phyloP scores from a whole-genome alignment of 2,888 invertebrate species.

The Linnaemya vulpina region DNA sequence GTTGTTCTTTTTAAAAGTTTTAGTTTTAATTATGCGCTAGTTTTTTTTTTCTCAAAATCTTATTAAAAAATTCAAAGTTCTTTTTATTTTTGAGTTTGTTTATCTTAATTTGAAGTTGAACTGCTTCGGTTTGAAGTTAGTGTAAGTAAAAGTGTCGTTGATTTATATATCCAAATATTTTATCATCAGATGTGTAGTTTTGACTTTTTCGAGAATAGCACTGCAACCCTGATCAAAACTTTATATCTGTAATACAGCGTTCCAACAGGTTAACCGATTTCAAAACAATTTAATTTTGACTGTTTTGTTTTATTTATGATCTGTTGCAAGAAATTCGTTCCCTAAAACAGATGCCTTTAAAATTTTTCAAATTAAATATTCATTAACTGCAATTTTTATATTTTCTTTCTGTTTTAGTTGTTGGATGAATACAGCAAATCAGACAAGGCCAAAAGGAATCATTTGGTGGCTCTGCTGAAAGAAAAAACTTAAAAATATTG shows the following conservation, averaged over 20 bases:
- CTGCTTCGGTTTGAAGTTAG: too few species aligned
- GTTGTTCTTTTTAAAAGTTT: too few species aligned
- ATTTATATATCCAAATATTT: not conserved
- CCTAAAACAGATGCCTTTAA: not conserved
- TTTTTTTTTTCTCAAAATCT: too few species aligned
- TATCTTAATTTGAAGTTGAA: too few species aligned
- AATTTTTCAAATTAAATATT: not conserved
- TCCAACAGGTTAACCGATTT: too few species aligned
- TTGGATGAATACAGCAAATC: conserved; percentile 82
- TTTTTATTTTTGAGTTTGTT: too few species aligned
- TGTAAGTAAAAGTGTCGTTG: too few species aligned
- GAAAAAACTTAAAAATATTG: conserved; percentile 72
- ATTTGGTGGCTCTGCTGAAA: conserved; percentile 79
- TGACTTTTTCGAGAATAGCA: not conserved
- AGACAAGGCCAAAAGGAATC: conserved; percentile 81
- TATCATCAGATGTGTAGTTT: not conserved
- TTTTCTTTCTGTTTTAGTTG: conserved; percentile 75
- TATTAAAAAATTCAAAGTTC: too few species aligned
- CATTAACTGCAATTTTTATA: not conserved
- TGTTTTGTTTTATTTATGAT: too few species aligned
- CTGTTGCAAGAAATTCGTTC: too few species aligned
- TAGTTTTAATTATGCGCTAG: too few species aligned
- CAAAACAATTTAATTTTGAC: too few species aligned
- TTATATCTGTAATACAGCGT: not conserved
- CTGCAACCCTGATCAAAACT: not conserved